Evolutionary conservation across 2,113 vertebrate species (phyloP).

Genomic region (Poicephalus gulielmi): DNA sequence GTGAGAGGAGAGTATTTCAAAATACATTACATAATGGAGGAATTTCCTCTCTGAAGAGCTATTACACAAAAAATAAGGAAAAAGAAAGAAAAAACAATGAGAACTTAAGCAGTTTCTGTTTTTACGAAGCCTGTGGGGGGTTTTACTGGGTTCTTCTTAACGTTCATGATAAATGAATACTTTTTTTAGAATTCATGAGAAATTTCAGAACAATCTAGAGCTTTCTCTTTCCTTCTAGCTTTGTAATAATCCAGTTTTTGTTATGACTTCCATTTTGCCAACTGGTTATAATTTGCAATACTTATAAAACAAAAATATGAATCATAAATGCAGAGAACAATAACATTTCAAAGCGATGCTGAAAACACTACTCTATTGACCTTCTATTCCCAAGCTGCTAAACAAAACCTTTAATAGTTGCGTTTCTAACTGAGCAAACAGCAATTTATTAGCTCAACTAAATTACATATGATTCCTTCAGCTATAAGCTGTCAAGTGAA

Average conservation of each 20-base stretch:
- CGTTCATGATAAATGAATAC: background rate
- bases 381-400: background rate
- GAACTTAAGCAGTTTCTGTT: background rate
- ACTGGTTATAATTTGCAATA: background rate
- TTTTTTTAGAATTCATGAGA: background rate
- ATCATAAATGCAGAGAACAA: background rate
- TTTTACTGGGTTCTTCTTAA: background rate
- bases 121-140: background rate
- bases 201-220: background rate
- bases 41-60: conserved; percentile 53
- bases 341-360: background rate
- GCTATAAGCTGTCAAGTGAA: background rate
- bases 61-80: background rate
- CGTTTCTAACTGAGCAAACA: conserved; percentile 7
- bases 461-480: background rate
- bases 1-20: conserved; percentile 37
- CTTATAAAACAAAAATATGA: background rate
- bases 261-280: background rate
- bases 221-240: background rate
- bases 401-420: background rate
- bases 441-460: background rate
- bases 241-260: background rate
- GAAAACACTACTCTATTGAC: background rate
- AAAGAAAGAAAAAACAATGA: background rate
- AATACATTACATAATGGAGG: conserved; percentile 61